Evolutionary conservation across 1,140 invertebrate species (phyloP).

Genomic region (Formica selysi): DNA sequence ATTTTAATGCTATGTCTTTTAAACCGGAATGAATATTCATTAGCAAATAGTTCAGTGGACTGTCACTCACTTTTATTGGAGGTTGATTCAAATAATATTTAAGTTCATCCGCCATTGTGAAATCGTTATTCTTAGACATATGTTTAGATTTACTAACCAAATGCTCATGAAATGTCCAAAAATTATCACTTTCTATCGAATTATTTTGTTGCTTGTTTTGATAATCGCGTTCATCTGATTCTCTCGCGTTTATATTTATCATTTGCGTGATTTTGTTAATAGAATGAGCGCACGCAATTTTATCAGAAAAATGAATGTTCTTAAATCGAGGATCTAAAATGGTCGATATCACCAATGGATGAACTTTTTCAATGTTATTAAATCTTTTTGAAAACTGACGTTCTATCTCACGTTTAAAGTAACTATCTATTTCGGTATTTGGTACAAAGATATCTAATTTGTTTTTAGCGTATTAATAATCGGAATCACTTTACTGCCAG

Average conservation of each 20-base stretch:
- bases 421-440: slow-evolving; percentile 17
- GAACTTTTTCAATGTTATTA: slow-evolving; percentile 6
- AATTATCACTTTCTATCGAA: background rate
- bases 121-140: background rate
- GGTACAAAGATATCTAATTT: background rate
- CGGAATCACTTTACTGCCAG: slow-evolving; percentile 12
- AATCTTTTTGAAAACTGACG: background rate
- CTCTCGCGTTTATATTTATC: background rate
- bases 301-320: slow-evolving; percentile 14
- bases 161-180: background rate
- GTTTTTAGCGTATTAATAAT: slow-evolving; percentile 23
- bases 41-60: slow-evolving; percentile 6
- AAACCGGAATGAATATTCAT: background rate
- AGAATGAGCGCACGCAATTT: slow-evolving; percentile 10
- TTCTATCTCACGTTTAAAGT: slow-evolving; percentile 23
- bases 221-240: background rate
- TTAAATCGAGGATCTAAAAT: slow-evolving; percentile 29
- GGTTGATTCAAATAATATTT: slow-evolving; percentile 21
- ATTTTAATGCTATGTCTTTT: slow-evolving; percentile 17
- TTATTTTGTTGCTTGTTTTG: background rate
- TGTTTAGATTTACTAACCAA: background rate
- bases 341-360: background rate
- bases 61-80: background rate
- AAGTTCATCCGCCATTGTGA: slow-evolving; percentile 6
- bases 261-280: slow-evolving; percentile 21